Evolutionary conservation across 2,797 vertebrate genomes (phyloP), one percentile per base, ranked within the genome.

Genomic region (Carcharodon carcharias): DNA sequence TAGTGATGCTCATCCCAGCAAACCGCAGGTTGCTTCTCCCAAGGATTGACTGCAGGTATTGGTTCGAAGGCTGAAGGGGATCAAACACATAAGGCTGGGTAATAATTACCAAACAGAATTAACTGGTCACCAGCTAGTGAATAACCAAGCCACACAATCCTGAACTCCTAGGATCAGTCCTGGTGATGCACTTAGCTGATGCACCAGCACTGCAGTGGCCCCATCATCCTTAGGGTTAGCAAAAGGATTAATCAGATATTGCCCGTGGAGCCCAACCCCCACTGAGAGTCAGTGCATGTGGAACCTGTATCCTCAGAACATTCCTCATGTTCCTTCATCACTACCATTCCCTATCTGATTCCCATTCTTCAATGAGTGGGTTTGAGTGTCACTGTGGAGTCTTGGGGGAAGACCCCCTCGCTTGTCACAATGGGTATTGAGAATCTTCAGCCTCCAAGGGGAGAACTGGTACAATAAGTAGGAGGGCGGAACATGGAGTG

Each of bases 21-120:
- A 99, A 99, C 87, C 98, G 98, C 92, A 99, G 97, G 97, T 99
- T 99, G 97, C 98, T 99, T 96, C 99, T 99, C 95, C 99, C 99
- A 98, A 99, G 98, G 96, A 99, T 97, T 26, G 98, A 98, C 96
- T 98, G 98, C 31, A 99, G 98, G 8, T 98, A 98, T 98, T 99
- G 99, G 98, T 99, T 99, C 65, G 97, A 97, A 14, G 97, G 97
- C 99, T 99, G 96, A 73, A 35, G 26, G 94, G 1, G 0, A 85
- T 61, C 35, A 77, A 7, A 4, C n/a, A 73, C 40, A 56, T 50
- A 96, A 26, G 0, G 3, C 0, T 31, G 1, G 28, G 28, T 73
- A 12, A 16, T 35, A 31, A 35, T 21, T 56, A 73, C 4, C 26
- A 23, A 61, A 26, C 4, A 35, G 9, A 45, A n/a, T 26, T 71